Conservation (phyloP, 2,888 invertebrate genomes). For the Oscheius sp. region DNA sequence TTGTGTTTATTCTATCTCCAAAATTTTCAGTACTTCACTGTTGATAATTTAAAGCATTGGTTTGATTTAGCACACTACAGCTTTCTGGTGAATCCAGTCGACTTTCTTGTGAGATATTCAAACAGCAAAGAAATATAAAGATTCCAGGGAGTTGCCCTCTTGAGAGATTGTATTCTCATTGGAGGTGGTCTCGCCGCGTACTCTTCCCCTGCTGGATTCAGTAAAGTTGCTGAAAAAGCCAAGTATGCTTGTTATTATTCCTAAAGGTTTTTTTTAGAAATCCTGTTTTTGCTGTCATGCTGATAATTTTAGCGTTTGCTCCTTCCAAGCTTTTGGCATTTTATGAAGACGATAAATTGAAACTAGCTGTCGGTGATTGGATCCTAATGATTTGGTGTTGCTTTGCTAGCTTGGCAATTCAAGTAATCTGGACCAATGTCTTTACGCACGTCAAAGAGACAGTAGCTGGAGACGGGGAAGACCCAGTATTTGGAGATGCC, state of each 20-base stretch:
- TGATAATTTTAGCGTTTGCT: slow-evolving; percentile 70
- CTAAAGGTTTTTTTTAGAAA: slow-evolving; percentile 39
- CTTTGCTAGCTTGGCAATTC: slow-evolving; percentile 66
- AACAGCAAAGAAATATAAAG: slow-evolving; percentile 7
- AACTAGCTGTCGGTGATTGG: slow-evolving; percentile 71
- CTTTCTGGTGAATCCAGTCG: slow-evolving; percentile 68
- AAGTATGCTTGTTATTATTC: slow-evolving; percentile 26
- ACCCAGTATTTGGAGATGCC: slow-evolving; percentile 54
- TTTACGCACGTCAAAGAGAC: slow-evolving; percentile 65
- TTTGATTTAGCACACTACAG: slow-evolving; percentile 68
- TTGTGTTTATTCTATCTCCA: background rate
- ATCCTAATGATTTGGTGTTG: slow-evolving; percentile 73
- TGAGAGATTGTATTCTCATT: slow-evolving; percentile 66
- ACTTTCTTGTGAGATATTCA: slow-evolving; percentile 62
- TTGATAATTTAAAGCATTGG: slow-evolving; percentile 70
- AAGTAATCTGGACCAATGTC: slow-evolving; percentile 67
- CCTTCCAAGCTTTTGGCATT: slow-evolving; percentile 71
- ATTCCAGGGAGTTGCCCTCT: slow-evolving; percentile 60
- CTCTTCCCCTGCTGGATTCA: slow-evolving; percentile 64
- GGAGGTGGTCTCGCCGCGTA: slow-evolving; percentile 71
- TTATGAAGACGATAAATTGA: slow-evolving; percentile 65
- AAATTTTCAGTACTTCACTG: slow-evolving; percentile 59
- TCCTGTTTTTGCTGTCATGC: slow-evolving; percentile 64
- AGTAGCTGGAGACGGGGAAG: slow-evolving; percentile 54
- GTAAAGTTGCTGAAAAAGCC: slow-evolving; percentile 61